Conservation (phyloP, 1,140 invertebrate genomes). For the Zaprionus ghesquierei region DNA sequence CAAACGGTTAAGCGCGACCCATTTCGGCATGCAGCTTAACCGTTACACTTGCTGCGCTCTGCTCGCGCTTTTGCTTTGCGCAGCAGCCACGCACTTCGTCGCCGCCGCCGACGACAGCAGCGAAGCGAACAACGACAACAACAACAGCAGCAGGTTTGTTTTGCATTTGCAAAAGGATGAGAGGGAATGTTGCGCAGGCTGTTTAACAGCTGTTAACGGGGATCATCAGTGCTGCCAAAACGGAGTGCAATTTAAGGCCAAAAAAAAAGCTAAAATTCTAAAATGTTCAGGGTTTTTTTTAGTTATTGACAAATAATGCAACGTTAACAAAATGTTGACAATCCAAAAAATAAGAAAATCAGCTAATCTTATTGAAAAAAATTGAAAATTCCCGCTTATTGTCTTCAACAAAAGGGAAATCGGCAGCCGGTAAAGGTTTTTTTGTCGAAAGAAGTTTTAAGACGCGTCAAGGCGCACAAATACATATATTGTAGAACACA, state of each 20-base stretch:
- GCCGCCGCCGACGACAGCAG: constrained; percentile 21
- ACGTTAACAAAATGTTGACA: too few relatives aligned
- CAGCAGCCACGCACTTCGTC: constrained; percentile 25
- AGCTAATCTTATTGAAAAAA: too few relatives aligned
- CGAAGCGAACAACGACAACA: constrained; percentile 12
- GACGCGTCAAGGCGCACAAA: not conserved
- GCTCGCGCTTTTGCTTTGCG: constrained; percentile 33
- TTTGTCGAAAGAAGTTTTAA: too few relatives aligned
- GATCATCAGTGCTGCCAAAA: not conserved
- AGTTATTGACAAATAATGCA: too few relatives aligned
- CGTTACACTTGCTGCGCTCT: constrained; percentile 16
- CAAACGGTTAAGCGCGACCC: constrained; percentile 14
- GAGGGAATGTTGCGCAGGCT: too few relatives aligned
- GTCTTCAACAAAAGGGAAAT: too few relatives aligned
- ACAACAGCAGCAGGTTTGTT: constrained; percentile 43
- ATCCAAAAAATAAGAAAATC: too few relatives aligned
- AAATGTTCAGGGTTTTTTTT: too few relatives aligned
- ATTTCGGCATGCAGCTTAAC: constrained; percentile 19
- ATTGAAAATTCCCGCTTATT: too few relatives aligned
- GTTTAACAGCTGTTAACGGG: constrained; percentile 6
- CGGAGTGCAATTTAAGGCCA: too few relatives aligned
- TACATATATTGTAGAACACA: not conserved
- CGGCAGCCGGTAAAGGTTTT: too few relatives aligned
- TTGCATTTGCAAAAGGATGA: constrained; percentile 6
- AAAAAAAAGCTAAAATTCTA: too few relatives aligned